A percentile compares a stretch with the other conserved stretches of the same genome.
phyloP scores from a whole-genome alignment of 2,113 vertebrate genomes.

The Circaetus gallicus region DNA sequence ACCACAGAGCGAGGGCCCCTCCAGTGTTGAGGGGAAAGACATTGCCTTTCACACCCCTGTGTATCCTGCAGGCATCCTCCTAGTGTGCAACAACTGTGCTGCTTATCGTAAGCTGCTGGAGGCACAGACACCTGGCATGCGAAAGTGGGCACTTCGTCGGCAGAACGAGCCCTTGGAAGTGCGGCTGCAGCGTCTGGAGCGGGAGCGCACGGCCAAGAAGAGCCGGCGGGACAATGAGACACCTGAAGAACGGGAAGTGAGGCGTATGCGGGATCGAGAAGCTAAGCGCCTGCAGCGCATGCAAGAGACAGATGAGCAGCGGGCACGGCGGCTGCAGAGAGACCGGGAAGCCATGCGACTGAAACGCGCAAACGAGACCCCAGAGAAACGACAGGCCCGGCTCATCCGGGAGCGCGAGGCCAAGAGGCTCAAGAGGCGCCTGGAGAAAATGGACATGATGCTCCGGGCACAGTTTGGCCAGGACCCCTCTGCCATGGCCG shows the following conservation, averaged over 20 bases:
- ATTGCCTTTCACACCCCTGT: conserved; percentile 80
- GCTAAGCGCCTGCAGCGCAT: conserved; percentile 94
- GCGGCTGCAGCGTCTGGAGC: conserved; percentile 88
- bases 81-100: conserved; percentile 93
- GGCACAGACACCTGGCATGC: conserved; percentile 78
- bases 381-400: conserved; percentile 91
- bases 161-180: conserved; percentile 91
- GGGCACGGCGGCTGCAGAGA: conserved; percentile 87
- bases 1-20: conserved; percentile 72
- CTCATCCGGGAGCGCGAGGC: conserved; percentile 93
- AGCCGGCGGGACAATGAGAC: conserved; percentile 91
- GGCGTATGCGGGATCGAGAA: conserved; percentile 91
- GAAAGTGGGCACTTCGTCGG: conserved; percentile 89
- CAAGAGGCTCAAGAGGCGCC: conserved; percentile 90
- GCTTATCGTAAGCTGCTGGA: conserved; percentile 90
- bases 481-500: conserved; percentile 93
- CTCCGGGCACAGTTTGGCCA: conserved; percentile 95
- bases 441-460: conserved; percentile 97
- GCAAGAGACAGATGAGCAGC: conserved; percentile 93
- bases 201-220: conserved; percentile 95
- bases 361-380: conserved; percentile 93
- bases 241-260: conserved; percentile 85
- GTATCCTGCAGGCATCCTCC: conserved; percentile 89
- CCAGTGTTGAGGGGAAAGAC: conserved; percentile 61
- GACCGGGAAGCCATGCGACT: conserved; percentile 95